Conservation (phyloP, 2,888 invertebrate species). For the Papilio demoleus region DNA sequence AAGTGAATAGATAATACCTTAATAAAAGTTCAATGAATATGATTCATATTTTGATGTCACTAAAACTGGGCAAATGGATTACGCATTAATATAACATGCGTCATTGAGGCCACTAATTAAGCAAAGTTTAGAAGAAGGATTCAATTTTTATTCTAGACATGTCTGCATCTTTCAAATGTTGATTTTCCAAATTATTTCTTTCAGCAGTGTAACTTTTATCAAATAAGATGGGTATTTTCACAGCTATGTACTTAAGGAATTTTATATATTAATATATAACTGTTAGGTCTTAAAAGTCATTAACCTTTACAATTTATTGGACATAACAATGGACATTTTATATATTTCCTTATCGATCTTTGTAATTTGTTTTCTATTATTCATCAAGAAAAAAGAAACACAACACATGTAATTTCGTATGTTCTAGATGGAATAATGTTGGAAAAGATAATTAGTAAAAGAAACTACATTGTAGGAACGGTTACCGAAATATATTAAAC, state of each 20-base stretch:
- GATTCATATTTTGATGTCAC: constrained; percentile 6
- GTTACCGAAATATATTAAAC: constrained; percentile 2
- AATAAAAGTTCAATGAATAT: not conserved
- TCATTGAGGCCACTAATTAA: constrained; percentile 8
- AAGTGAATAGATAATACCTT: not conserved
- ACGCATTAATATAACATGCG: constrained; percentile 5
- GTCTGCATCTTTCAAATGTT: too few relatives aligned
- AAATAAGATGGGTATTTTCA: too few relatives aligned
- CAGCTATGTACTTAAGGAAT: too few relatives aligned
- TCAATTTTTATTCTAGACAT: not conserved
- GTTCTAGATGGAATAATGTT: not conserved
- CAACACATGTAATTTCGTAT: not conserved
- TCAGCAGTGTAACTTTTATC: too few relatives aligned
- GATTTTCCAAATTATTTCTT: too few relatives aligned
- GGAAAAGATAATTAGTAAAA: not conserved
- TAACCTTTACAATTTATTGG: not conserved
- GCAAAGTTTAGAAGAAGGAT: not conserved
- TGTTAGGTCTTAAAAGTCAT: not conserved
- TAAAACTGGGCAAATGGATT: not conserved
- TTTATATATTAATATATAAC: not conserved
- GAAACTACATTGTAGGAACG: not conserved
- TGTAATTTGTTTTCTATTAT: constrained; percentile 17
- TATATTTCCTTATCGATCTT: constrained; percentile 10
- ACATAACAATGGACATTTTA: constrained; percentile 12
- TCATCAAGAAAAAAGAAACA: not conserved